Percentiles rank a stretch among this genome's conserved stretches.
phyloP scores from a whole-genome alignment of 2,888 invertebrate species.

The Keiferia lycopersicella region DNA sequence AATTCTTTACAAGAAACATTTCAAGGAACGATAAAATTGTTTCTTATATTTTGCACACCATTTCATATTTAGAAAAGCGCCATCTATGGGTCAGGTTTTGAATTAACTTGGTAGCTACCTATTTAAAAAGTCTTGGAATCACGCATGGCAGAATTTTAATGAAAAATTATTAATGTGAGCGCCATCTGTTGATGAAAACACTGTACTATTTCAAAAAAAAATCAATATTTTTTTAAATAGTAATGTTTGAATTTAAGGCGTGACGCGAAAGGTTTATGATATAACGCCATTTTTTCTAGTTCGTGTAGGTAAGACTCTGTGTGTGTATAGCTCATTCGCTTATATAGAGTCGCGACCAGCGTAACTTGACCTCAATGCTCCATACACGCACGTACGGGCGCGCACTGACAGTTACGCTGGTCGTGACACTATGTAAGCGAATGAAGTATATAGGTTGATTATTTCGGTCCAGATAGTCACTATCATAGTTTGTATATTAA shows the following conservation, averaged over 20 bases:
- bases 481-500: conserved; percentile 12
- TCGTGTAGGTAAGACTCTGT: conserved; percentile 14
- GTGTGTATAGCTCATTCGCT: neutral
- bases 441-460: no score
- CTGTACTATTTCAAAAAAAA: neutral
- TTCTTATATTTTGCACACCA: no score
- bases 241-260: neutral
- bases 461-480: conserved; percentile 14
- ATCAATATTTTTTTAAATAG: neutral
- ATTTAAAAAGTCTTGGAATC: neutral
- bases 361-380: no score
- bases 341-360: no score
- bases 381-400: no score
- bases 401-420: no score
- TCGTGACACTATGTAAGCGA: no score
- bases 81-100: neutral
- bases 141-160: neutral
- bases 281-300: conserved; percentile 37
- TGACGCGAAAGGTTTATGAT: neutral
- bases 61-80: neutral
- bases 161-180: neutral
- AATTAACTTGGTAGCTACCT: neutral
- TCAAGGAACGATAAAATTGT: no score
- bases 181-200: neutral
- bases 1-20: no score